phyloP scores from a whole-genome alignment of 1,140 invertebrate genomes.

The Archivesica marissinica region DNA sequence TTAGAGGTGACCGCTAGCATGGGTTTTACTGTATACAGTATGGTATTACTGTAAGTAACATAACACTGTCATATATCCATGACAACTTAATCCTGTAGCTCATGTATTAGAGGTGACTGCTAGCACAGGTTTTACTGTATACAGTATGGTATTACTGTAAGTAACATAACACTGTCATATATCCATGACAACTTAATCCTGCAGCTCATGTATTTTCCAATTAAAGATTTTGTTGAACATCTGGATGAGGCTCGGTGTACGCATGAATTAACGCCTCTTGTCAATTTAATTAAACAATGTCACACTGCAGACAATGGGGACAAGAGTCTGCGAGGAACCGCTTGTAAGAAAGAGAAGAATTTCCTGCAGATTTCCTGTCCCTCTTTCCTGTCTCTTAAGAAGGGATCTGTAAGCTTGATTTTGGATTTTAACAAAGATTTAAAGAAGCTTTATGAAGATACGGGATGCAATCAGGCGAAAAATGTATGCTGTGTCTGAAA shows the following conservation, averaged over 20 bases:
- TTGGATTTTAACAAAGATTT: background rate
- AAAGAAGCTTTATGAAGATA: too few species aligned
- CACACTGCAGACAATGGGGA: slow-evolving; percentile 37
- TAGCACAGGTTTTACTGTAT: too few species aligned
- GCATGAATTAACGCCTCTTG: slow-evolving; percentile 37
- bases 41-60: too few species aligned
- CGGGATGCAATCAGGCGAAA: too few species aligned
- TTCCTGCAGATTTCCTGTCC: slow-evolving; percentile 17
- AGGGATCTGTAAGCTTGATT: background rate
- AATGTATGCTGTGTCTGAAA: too few species aligned
- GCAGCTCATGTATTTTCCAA: slow-evolving; percentile 12
- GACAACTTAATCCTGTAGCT: slow-evolving; percentile 8
- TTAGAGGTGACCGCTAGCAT: too few species aligned
- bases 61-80: background rate
- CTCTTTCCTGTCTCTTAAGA: slow-evolving; percentile 10
- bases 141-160: too few species aligned
- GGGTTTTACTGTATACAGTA: too few species aligned
- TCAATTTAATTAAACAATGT: slow-evolving; percentile 43
- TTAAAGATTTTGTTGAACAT: slow-evolving; percentile 34
- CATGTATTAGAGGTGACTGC: too few species aligned
- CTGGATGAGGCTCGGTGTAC: slow-evolving; percentile 8
- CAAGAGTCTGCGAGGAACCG: background rate
- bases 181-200: background rate
- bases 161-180: background rate
- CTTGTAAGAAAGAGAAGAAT: background rate